These are phyloP conservation scores for Phlogophora meticulosa DNA, from an alignment of 2,888 invertebrate species.

Conservation along the genomic window DNA sequence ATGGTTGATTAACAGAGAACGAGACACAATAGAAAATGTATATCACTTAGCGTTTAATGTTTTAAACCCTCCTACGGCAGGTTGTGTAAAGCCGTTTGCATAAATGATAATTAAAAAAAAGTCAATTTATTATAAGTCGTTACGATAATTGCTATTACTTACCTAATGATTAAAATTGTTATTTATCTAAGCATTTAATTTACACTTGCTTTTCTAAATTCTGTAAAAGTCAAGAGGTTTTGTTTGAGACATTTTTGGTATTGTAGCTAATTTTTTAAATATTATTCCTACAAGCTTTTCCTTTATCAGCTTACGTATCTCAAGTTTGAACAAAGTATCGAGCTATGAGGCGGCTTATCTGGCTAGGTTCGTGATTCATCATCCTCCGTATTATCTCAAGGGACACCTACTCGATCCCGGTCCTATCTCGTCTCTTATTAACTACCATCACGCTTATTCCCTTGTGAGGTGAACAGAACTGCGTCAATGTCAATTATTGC, in stretches of 20 bases:
- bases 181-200: not conserved
- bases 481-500: constrained; percentile 26
- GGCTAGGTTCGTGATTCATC: constrained; percentile 40
- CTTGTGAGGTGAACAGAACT: constrained; percentile 7
- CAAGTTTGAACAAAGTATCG: constrained; percentile 2
- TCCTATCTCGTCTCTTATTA: constrained; percentile 24
- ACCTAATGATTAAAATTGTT: too few relatives aligned
- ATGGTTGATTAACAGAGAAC: too few relatives aligned
- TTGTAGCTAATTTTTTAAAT: not conserved
- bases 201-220: not conserved
- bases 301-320: not conserved
- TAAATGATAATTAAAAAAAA: too few relatives aligned
- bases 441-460: constrained; percentile 19
- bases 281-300: not conserved
- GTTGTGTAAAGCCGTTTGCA: too few relatives aligned
- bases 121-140: too few relatives aligned
- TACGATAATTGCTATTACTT: too few relatives aligned
- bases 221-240: not conserved
- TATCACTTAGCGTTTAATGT: too few relatives aligned
- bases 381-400: constrained; percentile 17
- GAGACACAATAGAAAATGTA: too few relatives aligned
- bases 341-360: constrained; percentile 18
- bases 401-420: constrained; percentile 23
- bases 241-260: not conserved
- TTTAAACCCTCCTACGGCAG: too few relatives aligned